Evolutionary conservation across 2,113 vertebrate genomes (phyloP).

Genomic region (Ctenomys sociabilis): DNA sequence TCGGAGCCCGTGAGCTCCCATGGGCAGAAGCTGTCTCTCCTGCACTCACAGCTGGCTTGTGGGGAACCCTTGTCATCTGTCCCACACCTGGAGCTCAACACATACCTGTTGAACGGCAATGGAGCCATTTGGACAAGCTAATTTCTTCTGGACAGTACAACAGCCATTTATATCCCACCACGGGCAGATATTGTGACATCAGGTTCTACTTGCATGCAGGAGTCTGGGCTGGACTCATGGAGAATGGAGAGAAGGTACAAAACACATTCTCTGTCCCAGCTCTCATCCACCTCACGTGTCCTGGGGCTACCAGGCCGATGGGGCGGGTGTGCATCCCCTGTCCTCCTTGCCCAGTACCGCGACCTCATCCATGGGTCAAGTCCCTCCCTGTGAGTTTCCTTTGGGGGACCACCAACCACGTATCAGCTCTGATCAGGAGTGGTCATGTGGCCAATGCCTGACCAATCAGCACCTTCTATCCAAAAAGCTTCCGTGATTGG

Average conservation of each 20-base stretch:
- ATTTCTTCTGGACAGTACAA: too few relatives aligned
- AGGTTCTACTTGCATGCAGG: not conserved
- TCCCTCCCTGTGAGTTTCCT: not conserved
- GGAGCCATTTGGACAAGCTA: not conserved
- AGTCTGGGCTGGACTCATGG: not conserved
- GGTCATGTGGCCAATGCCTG: not conserved
- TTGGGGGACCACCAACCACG: not conserved
- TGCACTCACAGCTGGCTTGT: not conserved
- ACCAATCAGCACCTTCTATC: not conserved
- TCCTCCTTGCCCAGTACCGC: not conserved
- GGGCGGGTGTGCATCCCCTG: not conserved
- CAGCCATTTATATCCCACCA: not conserved
- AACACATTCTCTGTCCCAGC: not conserved
- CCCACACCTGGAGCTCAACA: not conserved
- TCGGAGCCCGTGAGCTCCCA: not conserved
- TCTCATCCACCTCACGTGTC: not conserved
- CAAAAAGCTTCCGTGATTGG: not conserved
- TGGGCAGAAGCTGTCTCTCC: not conserved
- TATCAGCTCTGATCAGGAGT: not conserved
- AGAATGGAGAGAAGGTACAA: not conserved
- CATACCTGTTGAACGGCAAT: not conserved
- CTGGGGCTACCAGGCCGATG: not conserved
- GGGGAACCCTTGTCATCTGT: not conserved
- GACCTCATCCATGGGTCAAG: not conserved
- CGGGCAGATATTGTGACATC: not conserved